Base-by-base conservation (phyloP, 2,888 invertebrate genomes). In the Crepidodera aurea region DNA sequence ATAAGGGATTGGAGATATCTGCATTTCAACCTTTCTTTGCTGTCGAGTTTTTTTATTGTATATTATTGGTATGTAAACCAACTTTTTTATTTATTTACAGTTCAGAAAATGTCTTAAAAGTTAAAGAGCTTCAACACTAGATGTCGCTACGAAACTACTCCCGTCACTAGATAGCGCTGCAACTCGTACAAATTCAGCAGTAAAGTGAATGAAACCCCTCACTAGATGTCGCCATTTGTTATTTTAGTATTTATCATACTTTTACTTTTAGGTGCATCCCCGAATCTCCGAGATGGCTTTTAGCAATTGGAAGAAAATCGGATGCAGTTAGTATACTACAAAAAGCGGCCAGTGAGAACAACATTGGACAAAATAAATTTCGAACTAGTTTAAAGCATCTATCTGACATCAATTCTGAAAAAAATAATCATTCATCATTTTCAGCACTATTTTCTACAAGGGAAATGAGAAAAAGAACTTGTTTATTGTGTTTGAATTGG, bases 231-330 rank as follows among this genome's bases (percentile, higher is more conserved):
- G n/a, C n/a, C n/a, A n/a, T n/a, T 7, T 16, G 10, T 34, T 15
- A 16, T 15, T 15, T 15, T 39, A 16, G 8, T 40, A 39, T 16
- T 57, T 39, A n/a, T n/a, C n/a, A n/a, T n/a, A n/a, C 27, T 25
- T 34, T 42, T 53, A 16, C 18, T 51, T 69, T 27, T 46, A 79
- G 85, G 79, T 78, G 82, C 42, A 75, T 88, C 69, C 84, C 86
- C 0, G 88, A 88, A 77, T 88, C 88, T 0, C 88, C 88, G 1
- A 79, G 87, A 62, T 88, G 88, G 88, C 77, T 88, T 22, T 69
- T 88, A 56, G 85, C 85, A 7, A 83, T 83, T 13, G 86, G 85
- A 1, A 80, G 80, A 70, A 81, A 77, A 32, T 79, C 84, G 22
- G 79, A 84, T 75, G 87, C 87, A 16, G 71, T 83, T 8, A 77